A percentile compares a stretch with the other conserved stretches of the same genome.
Conservation (phyloP, 1,140 invertebrate genomes). For the Pristionchus pacificus region DNA sequence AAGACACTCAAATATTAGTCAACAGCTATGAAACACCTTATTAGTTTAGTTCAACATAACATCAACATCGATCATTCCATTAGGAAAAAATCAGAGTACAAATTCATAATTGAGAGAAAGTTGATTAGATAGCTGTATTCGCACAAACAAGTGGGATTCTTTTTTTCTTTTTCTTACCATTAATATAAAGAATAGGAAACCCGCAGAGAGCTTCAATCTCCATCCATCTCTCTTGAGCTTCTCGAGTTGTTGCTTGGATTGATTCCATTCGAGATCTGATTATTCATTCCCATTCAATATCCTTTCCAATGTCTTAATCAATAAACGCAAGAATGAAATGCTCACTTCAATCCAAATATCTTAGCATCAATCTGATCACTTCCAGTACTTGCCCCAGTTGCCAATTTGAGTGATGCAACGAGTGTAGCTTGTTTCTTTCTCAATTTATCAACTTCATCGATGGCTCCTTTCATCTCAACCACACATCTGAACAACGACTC, state of each 20-base stretch:
- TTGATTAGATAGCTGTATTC: neutral
- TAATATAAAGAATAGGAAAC: constrained; percentile 38
- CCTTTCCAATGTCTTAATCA: constrained; percentile 16
- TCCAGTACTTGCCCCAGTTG: constrained; percentile 50
- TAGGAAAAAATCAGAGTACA: too few relatives aligned
- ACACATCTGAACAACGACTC: constrained; percentile 40
- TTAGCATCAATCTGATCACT: constrained; percentile 52
- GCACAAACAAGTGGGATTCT: too few relatives aligned
- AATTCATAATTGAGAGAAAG: constrained; percentile 2
- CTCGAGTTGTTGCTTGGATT: constrained; percentile 46
- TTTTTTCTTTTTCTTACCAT: constrained; percentile 24
- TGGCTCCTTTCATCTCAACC: constrained; percentile 53
- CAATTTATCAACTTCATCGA: constrained; percentile 52
- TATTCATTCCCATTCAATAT: neutral
- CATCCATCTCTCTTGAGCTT: constrained; percentile 48
- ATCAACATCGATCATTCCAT: too few relatives aligned
- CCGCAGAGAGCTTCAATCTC: constrained; percentile 52
- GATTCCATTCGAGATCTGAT: constrained; percentile 54
- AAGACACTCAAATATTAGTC: too few relatives aligned
- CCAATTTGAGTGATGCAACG: constrained; percentile 52
- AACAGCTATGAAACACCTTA: too few relatives aligned
- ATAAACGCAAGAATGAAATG: neutral
- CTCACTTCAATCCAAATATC: constrained; percentile 53
- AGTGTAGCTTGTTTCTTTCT: constrained; percentile 49
- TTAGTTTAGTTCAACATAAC: too few relatives aligned